Percentiles rank a stretch among this genome's conserved stretches.
phyloP scores from a whole-genome alignment of 1,140 invertebrate species.

The Uloborus diversus region DNA sequence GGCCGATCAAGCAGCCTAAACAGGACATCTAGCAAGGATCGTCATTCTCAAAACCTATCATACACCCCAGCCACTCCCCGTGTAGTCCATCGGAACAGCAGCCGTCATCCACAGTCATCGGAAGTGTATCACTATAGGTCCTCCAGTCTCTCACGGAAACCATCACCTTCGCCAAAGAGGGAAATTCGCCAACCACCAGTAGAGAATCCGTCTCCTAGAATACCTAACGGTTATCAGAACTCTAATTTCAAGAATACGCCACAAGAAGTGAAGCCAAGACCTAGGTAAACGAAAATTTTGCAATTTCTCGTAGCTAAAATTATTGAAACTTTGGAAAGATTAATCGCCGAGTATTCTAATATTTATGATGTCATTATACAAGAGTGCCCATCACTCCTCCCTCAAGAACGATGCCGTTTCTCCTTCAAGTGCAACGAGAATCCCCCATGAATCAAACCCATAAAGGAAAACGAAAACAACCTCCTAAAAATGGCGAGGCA shows the following conservation, averaged over 20 bases:
- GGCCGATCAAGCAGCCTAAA: slow-evolving; percentile 40
- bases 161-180: slow-evolving; percentile 32
- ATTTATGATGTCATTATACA: too few relatives aligned
- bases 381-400: too few relatives aligned
- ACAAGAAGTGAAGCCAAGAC: slow-evolving; percentile 5
- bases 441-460: too few relatives aligned
- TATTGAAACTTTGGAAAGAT: too few relatives aligned
- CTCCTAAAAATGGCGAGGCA: too few relatives aligned
- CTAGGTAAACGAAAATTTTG: slow-evolving; percentile 12
- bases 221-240: background rate
- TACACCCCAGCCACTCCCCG: slow-evolving; percentile 37
- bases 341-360: too few relatives aligned
- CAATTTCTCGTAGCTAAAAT: too few relatives aligned
- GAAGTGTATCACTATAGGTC: slow-evolving; percentile 21
- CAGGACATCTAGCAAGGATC: slow-evolving; percentile 22
- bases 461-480: too few relatives aligned
- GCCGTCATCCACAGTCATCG: slow-evolving; percentile 9
- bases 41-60: slow-evolving; percentile 11
- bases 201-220: background rate
- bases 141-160: slow-evolving; percentile 32
- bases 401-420: too few relatives aligned
- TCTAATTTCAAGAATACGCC: background rate
- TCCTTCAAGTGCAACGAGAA: too few relatives aligned
- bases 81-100: background rate
- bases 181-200: background rate